phyloP scores from a whole-genome alignment of 2,797 vertebrate species.

The Pelobates cultripes region DNA sequence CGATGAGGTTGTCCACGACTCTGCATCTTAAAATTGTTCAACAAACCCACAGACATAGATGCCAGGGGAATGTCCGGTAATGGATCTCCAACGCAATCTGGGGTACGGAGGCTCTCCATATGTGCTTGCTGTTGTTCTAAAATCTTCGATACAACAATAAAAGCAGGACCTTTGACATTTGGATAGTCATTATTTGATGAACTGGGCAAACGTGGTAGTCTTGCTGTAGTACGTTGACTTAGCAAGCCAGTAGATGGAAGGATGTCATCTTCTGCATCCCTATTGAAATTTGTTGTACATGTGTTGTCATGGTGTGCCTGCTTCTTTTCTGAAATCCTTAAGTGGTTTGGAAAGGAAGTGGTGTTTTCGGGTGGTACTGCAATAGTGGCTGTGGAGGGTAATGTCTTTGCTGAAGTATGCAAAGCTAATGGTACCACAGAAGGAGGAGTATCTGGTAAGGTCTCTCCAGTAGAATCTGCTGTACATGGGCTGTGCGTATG shows the following conservation, averaged over 20 bases:
- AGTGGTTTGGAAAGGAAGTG: background rate
- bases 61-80: conserved; percentile 25
- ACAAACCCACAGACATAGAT: background rate
- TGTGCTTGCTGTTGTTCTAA: background rate
- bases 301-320: background rate
- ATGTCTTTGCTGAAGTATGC: background rate
- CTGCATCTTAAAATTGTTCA: conserved; percentile 26
- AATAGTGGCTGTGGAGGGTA: background rate
- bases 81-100: conserved; percentile 15
- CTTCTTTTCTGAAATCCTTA: conserved; percentile 1
- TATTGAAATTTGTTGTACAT: background rate
- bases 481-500: background rate
- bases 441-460: background rate
- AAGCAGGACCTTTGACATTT: background rate
- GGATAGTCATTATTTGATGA: background rate
- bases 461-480: background rate
- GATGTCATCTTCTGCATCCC: background rate
- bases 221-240: background rate
- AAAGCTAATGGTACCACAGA: background rate
- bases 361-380: background rate
- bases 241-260: background rate
- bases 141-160: conserved; percentile 13
- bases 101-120: background rate
- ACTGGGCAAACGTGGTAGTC: background rate
- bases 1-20: conserved; percentile 22